Base-by-base conservation (phyloP, 2,113 vertebrate species). In the Seriola aureovittata region DNA sequence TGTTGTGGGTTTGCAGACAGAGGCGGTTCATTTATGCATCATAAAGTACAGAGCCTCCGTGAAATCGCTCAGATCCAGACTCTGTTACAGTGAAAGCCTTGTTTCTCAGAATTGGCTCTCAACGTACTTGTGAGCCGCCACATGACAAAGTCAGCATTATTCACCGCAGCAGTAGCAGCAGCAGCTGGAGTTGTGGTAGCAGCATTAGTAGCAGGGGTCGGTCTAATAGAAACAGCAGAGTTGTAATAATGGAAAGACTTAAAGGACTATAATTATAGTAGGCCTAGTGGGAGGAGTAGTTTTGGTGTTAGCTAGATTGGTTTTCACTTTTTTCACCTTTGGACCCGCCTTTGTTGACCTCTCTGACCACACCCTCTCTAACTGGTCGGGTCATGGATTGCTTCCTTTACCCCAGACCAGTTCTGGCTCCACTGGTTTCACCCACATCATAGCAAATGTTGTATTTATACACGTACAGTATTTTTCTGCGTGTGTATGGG, bases 71-170 rank as follows among this genome's bases (percentile, higher is more conserved):
- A 71, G 46, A 76, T 79, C 40, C 57, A 68, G n/a, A 23, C 60
- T 1, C 29, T 10, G n/a, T 80, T 76, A 78, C 79, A 87, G 62
- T 80, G 71, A 66, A 58, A 58, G 66, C 78, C 67, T 88, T 82
- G 87, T 89, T 84, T 36, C 82, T 86, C 64, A 79, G 67, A 69
- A 77, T 29, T 58, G 67, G 40, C 71, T 84, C 67, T 75, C 21
- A 1, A 52, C 73, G 78, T 63, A 77, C 75, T 72, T 76, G 32
- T 69, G 63, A 64, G 59, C 32, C n/a, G 14, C 23, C 75, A 70
- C 67, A 69, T 64, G 74, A 81, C 73, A 85, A 68, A 57, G 80
- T 78, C 57, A 34, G 72, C 67, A 12, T 68, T 82, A 72, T 75
- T 46, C 57, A 29, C 29, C 29, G 29, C 29, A 29, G 29, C 2